Evolutionary conservation across 2,888 invertebrate genomes (phyloP), one percentile per base, ranked within the genome.

Genomic region (Mechanitis mazaeus): DNA sequence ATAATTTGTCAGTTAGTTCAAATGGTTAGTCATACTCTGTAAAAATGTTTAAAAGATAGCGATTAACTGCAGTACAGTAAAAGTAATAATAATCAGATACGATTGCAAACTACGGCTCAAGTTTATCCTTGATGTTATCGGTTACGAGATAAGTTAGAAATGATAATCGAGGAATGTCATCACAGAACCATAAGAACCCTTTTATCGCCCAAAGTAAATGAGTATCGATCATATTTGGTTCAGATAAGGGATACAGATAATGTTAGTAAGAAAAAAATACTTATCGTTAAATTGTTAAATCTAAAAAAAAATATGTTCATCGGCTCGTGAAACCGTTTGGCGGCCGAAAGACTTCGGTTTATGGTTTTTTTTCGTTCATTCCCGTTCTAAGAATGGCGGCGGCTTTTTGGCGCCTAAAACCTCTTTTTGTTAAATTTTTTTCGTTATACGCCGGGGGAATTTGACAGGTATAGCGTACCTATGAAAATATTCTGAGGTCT

Each of bases 261-360:
- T 78, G 78, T 71, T 68, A 55, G 42, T 59, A 63, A 61, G 56
- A 61, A 64, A 64, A 67, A 71, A 72, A 65, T 68, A 70, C 72
- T 76, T 77, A 78, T 81, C 79, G 74, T 76, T 73, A 79, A 80
- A 83, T 81, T 82, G 81, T 81, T 80, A 76, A 80, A 81, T 78
- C 75, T 76, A 75, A 71, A 69, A 74, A 79, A 79, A 79, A 79
- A 80, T 80, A 69, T 78, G 83, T 84, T 84, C 85, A 85, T 79
- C 82, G 85, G 81, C 78, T 85, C 81, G 84, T 86, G 81, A 85
- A 86, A 81, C 83, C 80, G 85, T 87, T 87, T 83, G 85, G 83
- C 84, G 83, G 84, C 76, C 54, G 65, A 64, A 67, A 64, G 58
- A 67, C 75, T 79, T 78, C 75, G 77, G 79, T 83, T 84, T 84